Base-by-base conservation (phyloP, 2,888 invertebrate genomes). In the Candidula unifasciata region DNA sequence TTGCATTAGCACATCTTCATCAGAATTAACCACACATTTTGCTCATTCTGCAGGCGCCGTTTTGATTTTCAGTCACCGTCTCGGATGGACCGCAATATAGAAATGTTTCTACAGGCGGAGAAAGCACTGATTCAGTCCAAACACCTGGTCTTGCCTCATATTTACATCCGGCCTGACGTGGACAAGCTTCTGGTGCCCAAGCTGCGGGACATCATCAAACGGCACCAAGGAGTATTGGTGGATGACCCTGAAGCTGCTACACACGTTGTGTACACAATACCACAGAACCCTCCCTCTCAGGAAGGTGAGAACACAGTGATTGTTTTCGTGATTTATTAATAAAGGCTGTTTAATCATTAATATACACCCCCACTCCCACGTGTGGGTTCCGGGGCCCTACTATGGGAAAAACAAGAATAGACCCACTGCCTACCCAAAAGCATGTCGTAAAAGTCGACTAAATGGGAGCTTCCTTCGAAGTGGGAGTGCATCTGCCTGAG, bases 221-320 rank as follows among this genome's bases (percentile, higher is more conserved):
- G 97, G 87, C 97, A 98, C 90, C 97, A 97, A 91, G 98, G 97
- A 80, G 96, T 96, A 88, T 95, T 96, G 80, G 94, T 95, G 92
- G 97, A 97, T 87, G 96, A 95, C 88, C 97, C 97, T 93, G 97
- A 97, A 66, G 96, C 97, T 88, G 98, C 98, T 6, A 97, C 98
- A 0, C 99, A 99, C 93, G 96, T 98, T 87, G 95, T 99, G 13
- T 68, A 77, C 35, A 37, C 76, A 6, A n/a, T 57, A 10, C 77
- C 82, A 6, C 82, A 76, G 54, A 82, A 82, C 74, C 73, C 73
- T 21, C 74, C 82, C 30, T 21, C 82, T 16, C 73, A 73, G 24
- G 82, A 82, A 82, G 82, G 74, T 82, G 27, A 74, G 37, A n/a
- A n/a, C n/a, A n/a, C n/a, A n/a, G n/a, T n/a, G n/a, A n/a, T n/a